Percentiles rank a stretch among this genome's conserved stretches.
These are phyloP conservation scores for Sebastes umbrosus DNA, from an alignment of 2,797 vertebrate species.

Conservation along the genomic window DNA sequence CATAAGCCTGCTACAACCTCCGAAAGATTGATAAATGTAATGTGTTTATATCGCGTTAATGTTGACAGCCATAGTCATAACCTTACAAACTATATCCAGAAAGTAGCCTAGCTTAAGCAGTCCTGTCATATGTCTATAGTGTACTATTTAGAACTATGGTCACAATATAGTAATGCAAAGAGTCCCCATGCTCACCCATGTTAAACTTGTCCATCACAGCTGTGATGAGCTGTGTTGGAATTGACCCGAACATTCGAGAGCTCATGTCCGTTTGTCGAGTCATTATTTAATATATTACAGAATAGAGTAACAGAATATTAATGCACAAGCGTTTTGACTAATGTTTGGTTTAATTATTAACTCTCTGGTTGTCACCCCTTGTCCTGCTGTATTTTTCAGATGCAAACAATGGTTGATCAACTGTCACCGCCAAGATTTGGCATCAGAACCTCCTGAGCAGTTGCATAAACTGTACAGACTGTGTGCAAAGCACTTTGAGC, in stretches of 20 bases:
- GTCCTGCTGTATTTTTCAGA: conserved; percentile 48
- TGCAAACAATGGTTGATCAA: conserved; percentile 83
- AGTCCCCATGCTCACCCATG: not conserved
- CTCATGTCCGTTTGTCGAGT: not conserved
- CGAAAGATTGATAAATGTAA: too few species aligned
- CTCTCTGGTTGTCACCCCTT: not conserved
- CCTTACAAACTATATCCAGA: not conserved
- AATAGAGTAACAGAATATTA: not conserved
- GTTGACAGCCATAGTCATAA: not conserved
- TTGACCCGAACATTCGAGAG: not conserved
- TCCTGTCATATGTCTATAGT: not conserved
- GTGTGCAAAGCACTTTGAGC: conserved; percentile 96
- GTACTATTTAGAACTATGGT: not conserved
- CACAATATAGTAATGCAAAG: not conserved
- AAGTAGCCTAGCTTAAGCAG: not conserved
- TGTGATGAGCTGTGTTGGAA: not conserved
- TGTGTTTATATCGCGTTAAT: too few species aligned
- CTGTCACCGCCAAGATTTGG: conserved; percentile 91
- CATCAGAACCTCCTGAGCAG: conserved; percentile 90
- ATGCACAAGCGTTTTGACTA: not conserved
- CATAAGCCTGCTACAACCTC: too few species aligned
- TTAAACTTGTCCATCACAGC: not conserved
- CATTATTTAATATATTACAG: not conserved
- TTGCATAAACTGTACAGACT: conserved; percentile 92
- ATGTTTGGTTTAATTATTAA: not conserved